Conservation (phyloP, 2,888 invertebrate genomes). For the Stenichneumon culpator region DNA sequence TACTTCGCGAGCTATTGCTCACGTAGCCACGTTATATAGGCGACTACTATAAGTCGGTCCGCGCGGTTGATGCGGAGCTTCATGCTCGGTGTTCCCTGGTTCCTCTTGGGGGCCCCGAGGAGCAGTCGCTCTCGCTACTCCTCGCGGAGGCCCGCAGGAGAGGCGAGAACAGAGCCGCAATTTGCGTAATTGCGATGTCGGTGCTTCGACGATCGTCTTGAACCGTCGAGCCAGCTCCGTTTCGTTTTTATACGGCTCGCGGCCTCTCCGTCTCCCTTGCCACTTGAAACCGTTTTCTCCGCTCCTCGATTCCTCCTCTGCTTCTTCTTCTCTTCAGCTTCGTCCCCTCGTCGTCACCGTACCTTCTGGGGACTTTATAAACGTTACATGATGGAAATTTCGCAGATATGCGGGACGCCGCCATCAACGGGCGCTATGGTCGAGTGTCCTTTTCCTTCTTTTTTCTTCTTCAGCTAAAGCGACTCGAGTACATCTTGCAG, state of each 20-base stretch:
- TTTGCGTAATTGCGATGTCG: constrained; percentile 83
- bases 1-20: constrained; percentile 21
- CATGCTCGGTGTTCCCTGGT: constrained; percentile 29
- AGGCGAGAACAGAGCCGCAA: constrained; percentile 83
- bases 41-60: constrained; percentile 14
- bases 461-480: neutral
- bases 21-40: constrained; percentile 27
- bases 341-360: constrained; percentile 10
- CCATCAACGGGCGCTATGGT: neutral
- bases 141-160: constrained; percentile 74
- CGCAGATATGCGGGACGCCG: constrained; percentile 65
- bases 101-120: constrained; percentile 7
- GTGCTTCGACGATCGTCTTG: constrained; percentile 72
- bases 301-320: constrained; percentile 6
- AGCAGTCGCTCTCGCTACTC: constrained; percentile 55
- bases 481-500: neutral
- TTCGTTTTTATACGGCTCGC: constrained; percentile 39
- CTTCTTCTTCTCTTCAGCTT: neutral
- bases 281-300: constrained; percentile 38
- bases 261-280: constrained; percentile 22
- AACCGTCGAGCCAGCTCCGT: constrained; percentile 55
- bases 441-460: neutral
- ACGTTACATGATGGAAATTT: constrained; percentile 71
- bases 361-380: constrained; percentile 63
- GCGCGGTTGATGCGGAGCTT: constrained; percentile 11